Evolutionary conservation across 2,797 vertebrate species (phyloP).

Genomic region (Bovichtus diacanthus): DNA sequence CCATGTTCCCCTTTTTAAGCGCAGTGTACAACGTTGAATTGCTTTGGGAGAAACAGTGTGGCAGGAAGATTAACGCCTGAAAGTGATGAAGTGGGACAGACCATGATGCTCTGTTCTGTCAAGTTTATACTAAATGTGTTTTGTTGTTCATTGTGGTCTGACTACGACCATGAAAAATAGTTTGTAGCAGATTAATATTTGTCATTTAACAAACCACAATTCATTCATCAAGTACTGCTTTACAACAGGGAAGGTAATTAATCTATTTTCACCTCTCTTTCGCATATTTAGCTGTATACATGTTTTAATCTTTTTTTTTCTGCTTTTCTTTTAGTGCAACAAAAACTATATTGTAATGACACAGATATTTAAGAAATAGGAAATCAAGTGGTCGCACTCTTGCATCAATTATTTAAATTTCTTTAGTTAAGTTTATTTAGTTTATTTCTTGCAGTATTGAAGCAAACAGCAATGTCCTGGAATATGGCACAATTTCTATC

Average conservation of each 20-base stretch:
- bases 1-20: background rate
- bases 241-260: background rate
- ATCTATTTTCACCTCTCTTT: background rate
- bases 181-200: background rate
- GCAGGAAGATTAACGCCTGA: background rate
- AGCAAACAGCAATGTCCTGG: background rate
- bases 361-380: background rate
- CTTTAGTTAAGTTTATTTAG: no score
- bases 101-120: background rate
- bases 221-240: background rate
- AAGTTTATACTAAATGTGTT: background rate
- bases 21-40: background rate
- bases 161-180: background rate
- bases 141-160: background rate
- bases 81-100: background rate
- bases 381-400: background rate
- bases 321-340: background rate
- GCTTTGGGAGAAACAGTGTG: background rate
- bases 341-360: background rate
- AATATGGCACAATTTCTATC: background rate
- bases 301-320: background rate
- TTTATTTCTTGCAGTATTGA: background rate
- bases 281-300: background rate
- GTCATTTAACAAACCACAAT: background rate
- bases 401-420: background rate